phyloP scores from a whole-genome alignment of 2,797 vertebrate species.

The Limosa lapponica region DNA sequence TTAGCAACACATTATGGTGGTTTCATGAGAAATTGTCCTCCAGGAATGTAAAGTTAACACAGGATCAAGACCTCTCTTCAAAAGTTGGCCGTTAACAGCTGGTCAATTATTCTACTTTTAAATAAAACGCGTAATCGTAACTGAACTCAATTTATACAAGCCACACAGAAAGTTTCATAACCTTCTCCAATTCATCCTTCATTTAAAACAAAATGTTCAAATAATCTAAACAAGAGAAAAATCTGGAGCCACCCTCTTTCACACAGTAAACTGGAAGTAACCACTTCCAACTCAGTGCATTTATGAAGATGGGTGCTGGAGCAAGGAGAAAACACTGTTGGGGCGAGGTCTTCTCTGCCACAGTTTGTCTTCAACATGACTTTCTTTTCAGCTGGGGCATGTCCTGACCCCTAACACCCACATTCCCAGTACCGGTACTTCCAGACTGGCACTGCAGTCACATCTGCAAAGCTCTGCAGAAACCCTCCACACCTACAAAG shows the following conservation, averaged over 20 bases:
- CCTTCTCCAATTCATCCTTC: constrained; percentile 28
- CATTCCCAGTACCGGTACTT: neutral
- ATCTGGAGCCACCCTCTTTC: neutral
- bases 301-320: neutral
- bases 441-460: neutral
- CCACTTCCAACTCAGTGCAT: neutral
- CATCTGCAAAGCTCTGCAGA: neutral
- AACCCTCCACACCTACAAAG: neutral
- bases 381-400: neutral
- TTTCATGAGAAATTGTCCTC: constrained; percentile 43
- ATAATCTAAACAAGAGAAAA: neutral
- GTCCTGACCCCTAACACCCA: neutral
- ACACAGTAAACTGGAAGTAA: neutral
- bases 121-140: neutral
- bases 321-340: neutral
- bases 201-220: constrained; percentile 44
- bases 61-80: constrained; percentile 32
- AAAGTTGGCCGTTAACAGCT: constrained; percentile 33
- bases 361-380: neutral
- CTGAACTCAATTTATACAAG: neutral
- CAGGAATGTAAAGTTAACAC: constrained; percentile 11
- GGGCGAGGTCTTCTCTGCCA: neutral
- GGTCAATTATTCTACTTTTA: constrained; percentile 27
- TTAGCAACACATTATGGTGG: constrained; percentile 12
- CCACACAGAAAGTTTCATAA: neutral